These are phyloP conservation scores for Epinotia demarniana DNA, from an alignment of 2,888 invertebrate species.

Conservation along the genomic window DNA sequence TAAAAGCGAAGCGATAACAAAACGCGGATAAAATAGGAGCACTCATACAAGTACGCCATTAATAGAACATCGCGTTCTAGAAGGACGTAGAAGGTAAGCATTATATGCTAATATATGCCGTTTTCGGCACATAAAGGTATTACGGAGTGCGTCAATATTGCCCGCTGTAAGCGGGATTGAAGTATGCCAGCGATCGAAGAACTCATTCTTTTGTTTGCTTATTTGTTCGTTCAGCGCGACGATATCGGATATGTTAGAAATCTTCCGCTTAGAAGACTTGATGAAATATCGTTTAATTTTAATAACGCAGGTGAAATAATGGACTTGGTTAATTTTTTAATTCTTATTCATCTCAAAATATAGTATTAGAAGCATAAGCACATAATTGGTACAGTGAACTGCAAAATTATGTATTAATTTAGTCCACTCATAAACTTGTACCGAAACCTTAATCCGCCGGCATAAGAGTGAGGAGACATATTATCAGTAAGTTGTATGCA, in stretches of 20 bases:
- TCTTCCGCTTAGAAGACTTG: neutral
- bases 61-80: slow-evolving; percentile 56
- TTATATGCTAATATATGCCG: neutral
- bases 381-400: no score
- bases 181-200: slow-evolving; percentile 49
- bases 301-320: neutral
- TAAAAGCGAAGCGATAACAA: slow-evolving; percentile 45
- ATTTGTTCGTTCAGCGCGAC: slow-evolving; percentile 42
- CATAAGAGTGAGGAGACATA: no score
- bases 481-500: no score
- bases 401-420: no score
- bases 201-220: slow-evolving; percentile 44
- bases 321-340: neutral
- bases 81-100: neutral
- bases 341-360: no score
- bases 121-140: slow-evolving; percentile 44
- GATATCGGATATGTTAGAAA: slow-evolving; percentile 5
- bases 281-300: neutral
- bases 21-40: slow-evolving; percentile 49
- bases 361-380: no score
- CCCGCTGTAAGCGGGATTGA: slow-evolving; percentile 55
- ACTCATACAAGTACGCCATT: slow-evolving; percentile 61
- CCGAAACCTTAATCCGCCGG: no score
- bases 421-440: no score
- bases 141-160: slow-evolving; percentile 56